Conservation (phyloP, 2,888 invertebrate species). For the Plebejus melissa region DNA sequence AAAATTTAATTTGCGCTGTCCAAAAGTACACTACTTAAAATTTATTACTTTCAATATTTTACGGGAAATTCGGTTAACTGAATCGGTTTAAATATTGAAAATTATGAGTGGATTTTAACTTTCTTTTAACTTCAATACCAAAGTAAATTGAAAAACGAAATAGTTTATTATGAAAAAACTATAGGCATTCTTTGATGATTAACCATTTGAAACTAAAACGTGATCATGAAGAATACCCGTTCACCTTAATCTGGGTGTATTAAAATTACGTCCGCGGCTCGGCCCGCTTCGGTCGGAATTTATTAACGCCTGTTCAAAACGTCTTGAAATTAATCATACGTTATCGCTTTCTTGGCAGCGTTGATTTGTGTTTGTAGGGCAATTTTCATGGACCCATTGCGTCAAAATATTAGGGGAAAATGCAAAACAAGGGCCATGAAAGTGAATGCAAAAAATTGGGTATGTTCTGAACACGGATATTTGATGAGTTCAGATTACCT, state of each 20-base stretch:
- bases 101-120: neutral
- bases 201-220: neutral
- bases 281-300: neutral
- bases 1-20: conserved; percentile 25
- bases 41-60: neutral
- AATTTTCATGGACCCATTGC: conserved; percentile 10
- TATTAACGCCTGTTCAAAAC: conserved; percentile 16
- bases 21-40: conserved; percentile 6
- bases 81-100: conserved; percentile 3
- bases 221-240: neutral
- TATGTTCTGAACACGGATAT: neutral
- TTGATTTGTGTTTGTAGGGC: conserved; percentile 15
- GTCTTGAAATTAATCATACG: conserved; percentile 21
- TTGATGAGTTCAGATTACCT: neutral
- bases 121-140: neutral
- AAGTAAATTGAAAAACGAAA: neutral
- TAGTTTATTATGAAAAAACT: neutral
- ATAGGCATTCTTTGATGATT: neutral
- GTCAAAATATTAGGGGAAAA: conserved; percentile 12
- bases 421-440: conserved; percentile 2
- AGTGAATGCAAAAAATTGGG: neutral
- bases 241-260: conserved; percentile 1
- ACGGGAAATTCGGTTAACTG: neutral
- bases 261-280: conserved; percentile 9
- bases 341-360: conserved; percentile 20